Evolutionary conservation across 2,888 invertebrate species (phyloP).

Genomic region (Ophion slaviceki): DNA sequence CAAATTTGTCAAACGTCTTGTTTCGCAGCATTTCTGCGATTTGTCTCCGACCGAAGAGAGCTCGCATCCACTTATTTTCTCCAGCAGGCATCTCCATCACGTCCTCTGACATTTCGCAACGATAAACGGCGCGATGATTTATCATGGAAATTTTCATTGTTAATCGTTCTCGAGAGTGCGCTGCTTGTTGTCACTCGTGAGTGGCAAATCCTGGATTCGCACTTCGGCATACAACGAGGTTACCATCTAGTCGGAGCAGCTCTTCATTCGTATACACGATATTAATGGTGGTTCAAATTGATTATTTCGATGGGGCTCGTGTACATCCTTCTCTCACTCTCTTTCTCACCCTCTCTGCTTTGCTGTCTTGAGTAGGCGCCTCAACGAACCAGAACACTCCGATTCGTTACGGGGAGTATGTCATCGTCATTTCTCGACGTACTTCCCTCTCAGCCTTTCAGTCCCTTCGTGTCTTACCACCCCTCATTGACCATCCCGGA

Average conservation of each 20-base stretch:
- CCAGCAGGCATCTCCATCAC: background rate
- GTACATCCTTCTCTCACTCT: background rate
- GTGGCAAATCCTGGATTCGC: slow-evolving; percentile 21
- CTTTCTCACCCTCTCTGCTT: background rate
- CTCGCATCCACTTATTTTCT: background rate
- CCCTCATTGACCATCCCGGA: background rate
- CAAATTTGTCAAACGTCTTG: too few species aligned
- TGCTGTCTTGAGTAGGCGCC: too few species aligned
- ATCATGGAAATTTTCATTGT: slow-evolving; percentile 28
- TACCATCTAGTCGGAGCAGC: slow-evolving; percentile 24
- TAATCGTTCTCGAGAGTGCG: background rate
- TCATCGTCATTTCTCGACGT: background rate
- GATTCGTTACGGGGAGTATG: background rate
- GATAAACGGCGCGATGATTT: slow-evolving; percentile 47
- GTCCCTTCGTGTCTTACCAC: background rate
- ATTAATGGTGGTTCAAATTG: slow-evolving; percentile 64
- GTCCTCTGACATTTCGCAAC: slow-evolving; percentile 35
- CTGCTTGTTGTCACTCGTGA: slow-evolving; percentile 2
- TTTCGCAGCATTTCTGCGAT: background rate
- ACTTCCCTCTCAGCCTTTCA: background rate
- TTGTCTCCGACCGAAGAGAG: background rate
- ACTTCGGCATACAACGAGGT: slow-evolving; percentile 36
- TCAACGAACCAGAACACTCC: background rate
- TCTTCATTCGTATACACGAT: slow-evolving; percentile 42
- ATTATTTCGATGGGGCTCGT: slow-evolving; percentile 49